phyloP scores from a whole-genome alignment of 2,797 vertebrate species.

The Gadopsis marmoratus region DNA sequence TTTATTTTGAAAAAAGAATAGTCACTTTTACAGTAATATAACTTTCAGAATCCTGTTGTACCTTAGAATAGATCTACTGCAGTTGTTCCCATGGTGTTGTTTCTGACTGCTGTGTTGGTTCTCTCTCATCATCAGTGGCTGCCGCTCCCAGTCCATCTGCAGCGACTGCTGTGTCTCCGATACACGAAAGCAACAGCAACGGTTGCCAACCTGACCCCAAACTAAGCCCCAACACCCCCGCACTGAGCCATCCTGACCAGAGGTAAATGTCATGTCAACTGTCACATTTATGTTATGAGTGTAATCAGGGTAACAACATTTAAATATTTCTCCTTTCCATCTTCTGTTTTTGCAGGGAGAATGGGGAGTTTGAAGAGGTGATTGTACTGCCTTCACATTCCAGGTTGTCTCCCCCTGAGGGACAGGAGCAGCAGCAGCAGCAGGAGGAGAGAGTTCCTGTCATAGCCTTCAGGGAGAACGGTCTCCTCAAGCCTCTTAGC shows the following conservation, averaged over 20 bases:
- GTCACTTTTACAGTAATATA: neutral
- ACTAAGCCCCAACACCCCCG: constrained; percentile 35
- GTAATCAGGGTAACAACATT: neutral
- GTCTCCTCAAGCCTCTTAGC: constrained; percentile 87
- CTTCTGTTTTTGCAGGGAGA: constrained; percentile 84
- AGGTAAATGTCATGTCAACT: constrained; percentile 77
- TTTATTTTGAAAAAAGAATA: neutral
- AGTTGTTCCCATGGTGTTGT: neutral
- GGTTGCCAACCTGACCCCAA: constrained; percentile 62
- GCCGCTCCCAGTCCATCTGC: constrained; percentile 69
- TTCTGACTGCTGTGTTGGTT: constrained; percentile 13
- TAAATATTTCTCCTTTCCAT: neutral
- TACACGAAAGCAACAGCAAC: constrained; percentile 69
- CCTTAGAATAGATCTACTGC: constrained; percentile 20
- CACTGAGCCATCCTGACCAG: constrained; percentile 71
- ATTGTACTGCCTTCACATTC: constrained; percentile 90
- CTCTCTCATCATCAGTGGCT: constrained; percentile 38
- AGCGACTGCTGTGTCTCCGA: constrained; percentile 31
- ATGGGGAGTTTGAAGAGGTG: constrained; percentile 95
- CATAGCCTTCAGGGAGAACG: constrained; percentile 93
- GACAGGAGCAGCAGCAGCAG: constrained; percentile 84
- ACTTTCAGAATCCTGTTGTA: neutral
- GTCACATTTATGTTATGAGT: neutral
- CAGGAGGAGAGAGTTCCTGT: constrained; percentile 86
- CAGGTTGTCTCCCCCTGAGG: constrained; percentile 89